Evolutionary conservation across 2,113 vertebrate species (phyloP).

Genomic region (Apus apus): DNA sequence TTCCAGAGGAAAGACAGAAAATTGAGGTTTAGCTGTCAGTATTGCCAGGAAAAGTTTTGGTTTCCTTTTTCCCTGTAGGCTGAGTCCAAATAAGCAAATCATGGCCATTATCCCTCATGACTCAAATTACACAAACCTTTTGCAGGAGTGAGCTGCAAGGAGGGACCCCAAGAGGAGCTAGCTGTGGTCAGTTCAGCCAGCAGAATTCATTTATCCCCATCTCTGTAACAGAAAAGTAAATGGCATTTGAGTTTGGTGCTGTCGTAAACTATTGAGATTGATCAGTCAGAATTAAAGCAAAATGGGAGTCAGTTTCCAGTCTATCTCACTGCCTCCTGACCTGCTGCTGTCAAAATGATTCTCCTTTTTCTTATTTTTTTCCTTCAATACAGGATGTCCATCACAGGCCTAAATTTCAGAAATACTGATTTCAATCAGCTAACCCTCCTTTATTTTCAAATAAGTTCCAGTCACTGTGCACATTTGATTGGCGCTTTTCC

Average conservation of each 20-base stretch:
- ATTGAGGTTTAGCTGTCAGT: background rate
- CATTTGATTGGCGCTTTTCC: constrained; percentile 48
- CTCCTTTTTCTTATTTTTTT: background rate
- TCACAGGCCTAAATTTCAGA: constrained; percentile 25
- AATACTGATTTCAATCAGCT: constrained; percentile 45
- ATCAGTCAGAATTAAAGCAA: constrained; percentile 23
- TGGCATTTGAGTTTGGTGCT: constrained; percentile 9
- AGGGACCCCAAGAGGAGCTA: background rate
- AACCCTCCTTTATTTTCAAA: constrained; percentile 56
- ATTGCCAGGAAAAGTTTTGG: background rate
- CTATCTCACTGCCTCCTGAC: background rate
- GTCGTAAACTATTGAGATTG: background rate
- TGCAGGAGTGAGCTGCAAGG: background rate
- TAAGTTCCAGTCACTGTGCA: constrained; percentile 25
- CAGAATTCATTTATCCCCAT: background rate
- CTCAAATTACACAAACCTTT: background rate
- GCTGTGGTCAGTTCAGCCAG: background rate
- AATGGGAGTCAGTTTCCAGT: background rate
- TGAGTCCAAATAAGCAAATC: background rate
- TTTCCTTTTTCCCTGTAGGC: background rate
- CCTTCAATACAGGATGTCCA: constrained; percentile 19
- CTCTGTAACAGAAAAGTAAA: background rate
- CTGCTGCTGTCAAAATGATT: constrained; percentile 36
- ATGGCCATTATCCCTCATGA: background rate
- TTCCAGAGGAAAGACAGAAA: background rate